phyloP scores from a whole-genome alignment of 2,113 vertebrate species.

The Puffinus mauretanicus region DNA sequence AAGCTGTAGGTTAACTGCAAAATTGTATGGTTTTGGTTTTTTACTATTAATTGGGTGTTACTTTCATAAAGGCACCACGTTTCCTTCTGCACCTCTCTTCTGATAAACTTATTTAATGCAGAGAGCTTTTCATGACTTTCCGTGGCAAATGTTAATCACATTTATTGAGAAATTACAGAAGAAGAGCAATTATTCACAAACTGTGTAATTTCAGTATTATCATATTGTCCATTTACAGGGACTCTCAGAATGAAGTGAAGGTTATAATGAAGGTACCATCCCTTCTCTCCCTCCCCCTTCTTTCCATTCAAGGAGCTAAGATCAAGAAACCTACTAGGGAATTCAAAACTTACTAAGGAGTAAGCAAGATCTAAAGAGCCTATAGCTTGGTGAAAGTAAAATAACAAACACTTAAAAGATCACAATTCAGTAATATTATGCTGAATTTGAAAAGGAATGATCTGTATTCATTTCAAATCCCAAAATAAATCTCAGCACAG shows the following conservation, averaged over 20 bases:
- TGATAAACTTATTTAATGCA: not conserved
- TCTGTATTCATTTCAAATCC: not conserved
- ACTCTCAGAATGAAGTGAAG: not conserved
- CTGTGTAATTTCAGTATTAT: not conserved
- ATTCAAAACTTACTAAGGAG: not conserved
- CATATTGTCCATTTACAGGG: not conserved
- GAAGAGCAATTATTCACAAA: not conserved
- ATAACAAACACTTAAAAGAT: not conserved
- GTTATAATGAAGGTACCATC: not conserved
- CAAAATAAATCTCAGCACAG: not conserved
- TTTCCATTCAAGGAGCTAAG: not conserved
- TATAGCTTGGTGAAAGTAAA: not conserved
- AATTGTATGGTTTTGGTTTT: not conserved
- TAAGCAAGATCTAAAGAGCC: not conserved
- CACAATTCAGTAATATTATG: not conserved
- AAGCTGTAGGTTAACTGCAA: not conserved
- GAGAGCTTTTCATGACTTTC: not conserved
- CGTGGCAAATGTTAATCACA: not conserved
- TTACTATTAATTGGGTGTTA: not conserved
- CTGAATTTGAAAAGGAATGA: not conserved
- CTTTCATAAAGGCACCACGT: not conserved
- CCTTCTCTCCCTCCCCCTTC: not conserved
- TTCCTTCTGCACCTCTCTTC: not conserved
- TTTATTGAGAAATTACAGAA: not conserved
- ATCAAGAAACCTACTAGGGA: not conserved